Evolutionary conservation across 2,113 vertebrate genomes (phyloP).

Genomic region (Calonectris borealis): DNA sequence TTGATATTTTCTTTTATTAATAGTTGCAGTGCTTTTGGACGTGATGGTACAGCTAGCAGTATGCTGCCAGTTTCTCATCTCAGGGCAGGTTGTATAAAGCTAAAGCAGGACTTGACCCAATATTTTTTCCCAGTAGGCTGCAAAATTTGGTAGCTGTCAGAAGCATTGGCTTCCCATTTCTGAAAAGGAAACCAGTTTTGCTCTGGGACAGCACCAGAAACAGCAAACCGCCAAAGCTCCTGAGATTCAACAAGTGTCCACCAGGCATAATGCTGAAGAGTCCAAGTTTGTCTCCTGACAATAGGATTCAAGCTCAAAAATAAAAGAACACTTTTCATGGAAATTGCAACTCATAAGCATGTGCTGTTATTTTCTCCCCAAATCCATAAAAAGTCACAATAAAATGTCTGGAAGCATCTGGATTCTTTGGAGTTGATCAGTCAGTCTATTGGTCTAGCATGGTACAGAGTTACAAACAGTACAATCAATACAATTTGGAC

Average conservation of each 20-base stretch:
- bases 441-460: neutral
- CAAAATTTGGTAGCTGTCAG: neutral
- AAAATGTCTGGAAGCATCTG: neutral
- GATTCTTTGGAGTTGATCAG: neutral
- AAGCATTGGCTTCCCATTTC: neutral
- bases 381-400: neutral
- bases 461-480: neutral
- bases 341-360: neutral
- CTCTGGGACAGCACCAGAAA: neutral
- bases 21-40: neutral
- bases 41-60: neutral
- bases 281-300: neutral
- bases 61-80: neutral
- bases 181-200: neutral
- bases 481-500: neutral
- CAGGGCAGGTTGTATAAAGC: neutral
- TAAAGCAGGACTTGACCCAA: neutral
- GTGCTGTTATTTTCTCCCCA: neutral
- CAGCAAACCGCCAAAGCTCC: neutral
- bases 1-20: neutral
- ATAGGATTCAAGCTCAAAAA: neutral
- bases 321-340: neutral
- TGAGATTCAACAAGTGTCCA: neutral
- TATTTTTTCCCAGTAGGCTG: neutral
- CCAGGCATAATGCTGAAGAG: neutral